Conservation (phyloP, 2,888 invertebrate species). For the Calephelis perditalis region DNA sequence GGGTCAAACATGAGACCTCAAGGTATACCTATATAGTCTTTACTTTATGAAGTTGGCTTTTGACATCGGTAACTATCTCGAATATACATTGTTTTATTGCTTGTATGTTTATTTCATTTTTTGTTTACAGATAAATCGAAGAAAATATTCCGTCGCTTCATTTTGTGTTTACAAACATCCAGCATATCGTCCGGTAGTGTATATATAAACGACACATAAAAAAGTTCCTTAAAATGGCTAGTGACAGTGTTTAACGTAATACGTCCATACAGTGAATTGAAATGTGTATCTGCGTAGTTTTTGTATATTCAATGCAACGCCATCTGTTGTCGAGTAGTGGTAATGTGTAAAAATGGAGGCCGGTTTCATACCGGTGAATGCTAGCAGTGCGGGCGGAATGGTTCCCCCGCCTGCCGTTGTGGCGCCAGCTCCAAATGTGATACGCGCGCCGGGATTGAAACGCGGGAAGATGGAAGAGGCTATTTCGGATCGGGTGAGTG, state of each 20-base stretch:
- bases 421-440: constrained; percentile 80
- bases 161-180: constrained; percentile 6
- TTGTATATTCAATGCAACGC: constrained; percentile 37
- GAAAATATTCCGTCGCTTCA: constrained; percentile 33
- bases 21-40: too few species aligned
- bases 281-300: constrained; percentile 29
- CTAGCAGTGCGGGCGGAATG: constrained; percentile 38
- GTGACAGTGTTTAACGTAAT: constrained; percentile 40
- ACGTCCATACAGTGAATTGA: constrained; percentile 57
- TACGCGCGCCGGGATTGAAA: constrained; percentile 87
- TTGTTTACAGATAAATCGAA: constrained; percentile 7
- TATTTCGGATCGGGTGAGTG: constrained; percentile 86
- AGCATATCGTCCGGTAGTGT: constrained; percentile 5
- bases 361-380: constrained; percentile 65
- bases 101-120: not conserved
- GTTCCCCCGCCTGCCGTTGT: constrained; percentile 48
- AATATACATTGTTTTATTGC: not conserved
- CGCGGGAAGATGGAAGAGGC: constrained; percentile 88
- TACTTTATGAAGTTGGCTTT: too few species aligned
- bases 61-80: too few species aligned
- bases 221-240: constrained; percentile 57
- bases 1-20: too few species aligned
- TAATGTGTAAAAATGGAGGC: constrained; percentile 65
- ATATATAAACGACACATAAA: constrained; percentile 30
- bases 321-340: constrained; percentile 52